Percentiles rank a stretch among this genome's conserved stretches.
These are phyloP conservation scores for Conus canariensis DNA, from an alignment of 2,888 invertebrate genomes.

Conservation along the genomic window DNA sequence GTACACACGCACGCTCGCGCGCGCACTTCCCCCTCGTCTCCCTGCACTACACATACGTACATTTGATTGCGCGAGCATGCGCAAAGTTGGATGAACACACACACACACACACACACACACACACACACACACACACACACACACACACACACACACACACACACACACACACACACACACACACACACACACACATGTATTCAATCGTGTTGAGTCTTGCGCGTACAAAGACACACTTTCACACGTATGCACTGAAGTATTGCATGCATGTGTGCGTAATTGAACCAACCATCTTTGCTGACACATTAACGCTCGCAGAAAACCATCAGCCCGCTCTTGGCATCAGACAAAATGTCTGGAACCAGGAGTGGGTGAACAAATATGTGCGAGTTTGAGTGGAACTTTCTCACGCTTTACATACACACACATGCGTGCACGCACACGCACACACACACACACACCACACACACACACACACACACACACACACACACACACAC, in stretches of 20 bases:
- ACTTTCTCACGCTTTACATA: too few relatives aligned
- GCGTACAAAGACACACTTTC: background rate
- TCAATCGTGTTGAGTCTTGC: too few relatives aligned
- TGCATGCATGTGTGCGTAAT: background rate
- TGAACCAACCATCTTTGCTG: too few relatives aligned
- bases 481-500: background rate
- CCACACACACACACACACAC: background rate
- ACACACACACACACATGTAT: background rate
- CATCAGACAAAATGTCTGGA: too few relatives aligned
- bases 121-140: background rate
- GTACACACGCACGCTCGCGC: too few relatives aligned
- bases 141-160: background rate
- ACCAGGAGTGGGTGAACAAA: too few relatives aligned
- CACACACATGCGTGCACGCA: too few relatives aligned
- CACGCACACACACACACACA: background rate
- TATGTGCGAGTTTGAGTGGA: too few relatives aligned
- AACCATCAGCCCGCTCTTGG: too few relatives aligned
- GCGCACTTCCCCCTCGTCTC: too few relatives aligned
- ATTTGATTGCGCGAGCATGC: too few relatives aligned
- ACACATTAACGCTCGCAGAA: too few relatives aligned
- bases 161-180: background rate
- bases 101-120: background rate
- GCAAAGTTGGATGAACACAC: background rate
- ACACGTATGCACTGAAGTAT: background rate
- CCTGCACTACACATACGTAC: background rate